Base-by-base conservation (phyloP, 2,888 invertebrate genomes). In the Ligdia adustata region DNA sequence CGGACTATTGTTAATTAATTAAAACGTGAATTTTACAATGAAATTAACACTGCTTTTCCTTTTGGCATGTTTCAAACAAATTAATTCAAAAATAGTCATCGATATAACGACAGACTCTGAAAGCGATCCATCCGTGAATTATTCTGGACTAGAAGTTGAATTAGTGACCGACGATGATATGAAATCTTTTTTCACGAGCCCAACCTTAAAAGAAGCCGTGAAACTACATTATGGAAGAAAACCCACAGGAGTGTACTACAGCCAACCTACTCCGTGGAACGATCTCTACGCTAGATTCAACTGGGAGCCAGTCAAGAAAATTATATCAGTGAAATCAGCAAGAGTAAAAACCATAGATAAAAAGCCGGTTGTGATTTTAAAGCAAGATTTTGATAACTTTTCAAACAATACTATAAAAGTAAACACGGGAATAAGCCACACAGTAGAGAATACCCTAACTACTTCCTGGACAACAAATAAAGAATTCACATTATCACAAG, bases 231-330 rank as follows among this genome's bases (percentile, higher is more conserved):
- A 73, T 12, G 78, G 77, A 0, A 61, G 33, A 6, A 64, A 56
- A 44, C 81, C 87, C 0, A 73, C 50, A 1, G 61, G 65, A 3
- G 66, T 75, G 0, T 87, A 69, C 35, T 46, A 82, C 4, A 72
- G 67, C 61, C 80, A 81, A 35, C 87, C 86, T 0, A 87, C 87
- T 0, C 86, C 84, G 0, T 86, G 87, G 86, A 79, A 77, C 0
- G 85, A 87, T 60, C 61, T 87, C 2, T 87, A 82, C 48, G 69
- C 74, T 34, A 71, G 43, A 27, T 78, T 79, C 38, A 62, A 71
- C 12, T 87, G 84, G 84, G 78, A 84, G 44, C 71, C 75, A 58
- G 71, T 86, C 0, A 64, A 67, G 0, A 71, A 67, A 51, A 62
- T 79, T 0, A 12, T 82, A 9, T 52, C 66, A 1, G 53, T 79